These are phyloP conservation scores for Miltochrista miniata DNA, from an alignment of 2,888 invertebrate species.

Conservation along the genomic window DNA sequence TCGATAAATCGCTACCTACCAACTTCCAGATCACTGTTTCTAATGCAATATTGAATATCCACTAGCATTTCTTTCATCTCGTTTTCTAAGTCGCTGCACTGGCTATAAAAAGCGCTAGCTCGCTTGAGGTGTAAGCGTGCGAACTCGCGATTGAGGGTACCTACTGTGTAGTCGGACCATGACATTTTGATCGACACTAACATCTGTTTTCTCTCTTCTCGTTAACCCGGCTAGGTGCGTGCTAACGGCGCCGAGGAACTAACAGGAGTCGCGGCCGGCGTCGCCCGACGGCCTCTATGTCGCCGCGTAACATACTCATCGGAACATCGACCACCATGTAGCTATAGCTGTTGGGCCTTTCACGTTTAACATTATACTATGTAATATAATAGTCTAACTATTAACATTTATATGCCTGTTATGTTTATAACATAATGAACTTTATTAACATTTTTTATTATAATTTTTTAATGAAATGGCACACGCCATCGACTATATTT, in stretches of 20 bases:
- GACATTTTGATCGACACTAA: conserved; percentile 85
- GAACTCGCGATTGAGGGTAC: conserved; percentile 65
- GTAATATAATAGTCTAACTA: conserved; percentile 84
- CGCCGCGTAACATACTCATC: conserved; percentile 79
- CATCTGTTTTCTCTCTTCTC: conserved; percentile 89
- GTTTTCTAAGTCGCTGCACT: conserved; percentile 9
- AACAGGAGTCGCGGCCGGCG: conserved; percentile 74
- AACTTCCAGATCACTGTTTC: not conserved
- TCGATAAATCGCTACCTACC: not conserved
- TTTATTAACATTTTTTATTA: conserved; percentile 75
- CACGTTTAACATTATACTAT: conserved; percentile 81
- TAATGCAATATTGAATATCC: not conserved
- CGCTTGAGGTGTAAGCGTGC: conserved; percentile 18
- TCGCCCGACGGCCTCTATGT: conserved; percentile 57
- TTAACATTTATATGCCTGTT: conserved; percentile 84
- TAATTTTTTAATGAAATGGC: conserved; percentile 69
- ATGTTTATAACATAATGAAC: conserved; percentile 83
- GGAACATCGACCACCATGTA: conserved; percentile 82
- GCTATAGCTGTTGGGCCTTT: conserved; percentile 83
- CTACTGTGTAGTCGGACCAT: conserved; percentile 73
- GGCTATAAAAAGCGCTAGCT: not conserved
- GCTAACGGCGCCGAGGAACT: conserved; percentile 87
- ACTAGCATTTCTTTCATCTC: not conserved
- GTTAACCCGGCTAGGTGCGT: conserved; percentile 91
- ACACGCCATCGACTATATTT: conserved; percentile 84